A percentile compares a stretch with the other conserved stretches of the same genome.
These are phyloP conservation scores for Cranoglanis bouderius DNA, from an alignment of 2,113 vertebrate species.

Conservation along the genomic window DNA sequence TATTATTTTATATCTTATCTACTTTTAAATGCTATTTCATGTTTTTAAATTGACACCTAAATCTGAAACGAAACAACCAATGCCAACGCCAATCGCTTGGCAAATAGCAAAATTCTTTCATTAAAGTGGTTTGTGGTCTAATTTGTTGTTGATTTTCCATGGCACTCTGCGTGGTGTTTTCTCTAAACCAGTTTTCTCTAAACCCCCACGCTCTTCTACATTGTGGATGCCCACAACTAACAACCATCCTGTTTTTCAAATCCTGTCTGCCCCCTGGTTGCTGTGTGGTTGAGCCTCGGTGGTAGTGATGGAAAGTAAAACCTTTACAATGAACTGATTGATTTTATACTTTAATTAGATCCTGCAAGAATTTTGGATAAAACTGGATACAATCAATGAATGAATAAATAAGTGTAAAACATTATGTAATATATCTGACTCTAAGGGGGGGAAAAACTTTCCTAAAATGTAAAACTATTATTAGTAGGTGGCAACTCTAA, in stretches of 20 bases:
- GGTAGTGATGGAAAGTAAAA: not conserved
- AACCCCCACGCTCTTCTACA: not conserved
- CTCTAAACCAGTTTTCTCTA: not conserved
- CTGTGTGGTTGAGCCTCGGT: not conserved
- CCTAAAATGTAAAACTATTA: no score
- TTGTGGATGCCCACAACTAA: not conserved
- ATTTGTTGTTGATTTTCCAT: not conserved
- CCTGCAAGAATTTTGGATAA: not conserved
- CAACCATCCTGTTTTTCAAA: no score
- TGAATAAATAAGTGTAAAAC: no score
- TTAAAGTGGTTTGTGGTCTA: not conserved
- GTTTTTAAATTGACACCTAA: not conserved
- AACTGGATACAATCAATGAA: not conserved
- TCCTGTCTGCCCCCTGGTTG: no score
- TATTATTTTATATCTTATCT: not conserved
- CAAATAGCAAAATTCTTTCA: not conserved
- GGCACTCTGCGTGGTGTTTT: not conserved
- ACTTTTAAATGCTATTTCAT: not conserved
- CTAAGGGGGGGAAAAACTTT: no score
- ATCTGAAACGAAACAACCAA: no score
- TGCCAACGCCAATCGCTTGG: not conserved
- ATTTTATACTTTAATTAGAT: no score
- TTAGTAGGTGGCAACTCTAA: no score
- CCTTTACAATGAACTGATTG: not conserved
- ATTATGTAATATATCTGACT: not conserved